Conservation (phyloP, 2,113 vertebrate genomes). For the Lepisosteus oculatus region DNA sequence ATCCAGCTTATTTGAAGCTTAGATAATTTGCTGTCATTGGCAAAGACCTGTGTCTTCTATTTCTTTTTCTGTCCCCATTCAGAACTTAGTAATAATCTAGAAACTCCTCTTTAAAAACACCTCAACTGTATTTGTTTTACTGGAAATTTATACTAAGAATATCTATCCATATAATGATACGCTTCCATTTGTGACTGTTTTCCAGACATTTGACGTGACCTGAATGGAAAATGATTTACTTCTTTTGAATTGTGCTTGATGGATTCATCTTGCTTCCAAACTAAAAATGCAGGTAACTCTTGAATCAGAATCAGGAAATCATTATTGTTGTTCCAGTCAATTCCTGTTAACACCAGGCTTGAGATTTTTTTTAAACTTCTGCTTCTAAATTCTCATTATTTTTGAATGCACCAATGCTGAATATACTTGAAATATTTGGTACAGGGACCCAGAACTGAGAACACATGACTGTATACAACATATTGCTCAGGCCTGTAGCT, state of each 20-base stretch:
- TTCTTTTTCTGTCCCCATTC: background rate
- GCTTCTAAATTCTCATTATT: slow-evolving; percentile 38
- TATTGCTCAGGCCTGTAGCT: slow-evolving; percentile 11
- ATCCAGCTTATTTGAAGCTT: background rate
- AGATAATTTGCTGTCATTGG: background rate
- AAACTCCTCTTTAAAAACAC: too few relatives aligned
- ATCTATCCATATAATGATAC: too few relatives aligned
- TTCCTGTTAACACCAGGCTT: slow-evolving; percentile 33
- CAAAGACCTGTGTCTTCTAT: background rate
- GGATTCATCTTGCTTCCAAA: background rate
- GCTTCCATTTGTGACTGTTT: too few relatives aligned
- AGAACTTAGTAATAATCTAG: too few relatives aligned
- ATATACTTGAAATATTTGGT: slow-evolving; percentile 24
- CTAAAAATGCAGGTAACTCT: background rate
- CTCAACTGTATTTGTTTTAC: too few relatives aligned
- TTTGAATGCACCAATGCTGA: slow-evolving; percentile 34
- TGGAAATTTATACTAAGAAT: too few relatives aligned
- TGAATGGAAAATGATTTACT: background rate
- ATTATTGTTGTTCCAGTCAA: slow-evolving; percentile 21
- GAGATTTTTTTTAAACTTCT: slow-evolving; percentile 42
- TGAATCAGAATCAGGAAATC: slow-evolving; percentile 6
- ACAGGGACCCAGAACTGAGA: background rate
- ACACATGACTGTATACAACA: slow-evolving; percentile 15
- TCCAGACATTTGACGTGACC: background rate
- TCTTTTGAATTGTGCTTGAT: background rate